Evolutionary conservation across 1,140 invertebrate species (phyloP).

Genomic region (Venustaconcha ellipsiformis): DNA sequence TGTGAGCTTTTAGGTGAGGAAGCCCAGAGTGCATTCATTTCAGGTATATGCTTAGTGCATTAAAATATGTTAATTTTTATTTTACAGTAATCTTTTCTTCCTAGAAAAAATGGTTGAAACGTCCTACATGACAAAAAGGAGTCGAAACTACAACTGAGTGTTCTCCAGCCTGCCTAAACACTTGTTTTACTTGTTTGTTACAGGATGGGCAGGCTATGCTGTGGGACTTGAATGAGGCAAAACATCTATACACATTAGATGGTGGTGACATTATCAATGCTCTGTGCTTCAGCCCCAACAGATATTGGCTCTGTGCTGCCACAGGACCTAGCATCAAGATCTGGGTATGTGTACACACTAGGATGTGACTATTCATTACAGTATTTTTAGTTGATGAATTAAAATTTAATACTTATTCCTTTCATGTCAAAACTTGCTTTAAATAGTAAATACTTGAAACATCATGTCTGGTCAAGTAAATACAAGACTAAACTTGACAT

Average conservation of each 20-base stretch:
- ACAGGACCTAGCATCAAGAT: conserved; percentile 99
- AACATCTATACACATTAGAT: conserved; percentile 98
- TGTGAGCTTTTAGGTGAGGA: no score
- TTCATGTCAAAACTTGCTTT: no score
- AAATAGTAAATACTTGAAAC: no score
- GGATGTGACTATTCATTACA: neutral
- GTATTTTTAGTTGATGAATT: neutral
- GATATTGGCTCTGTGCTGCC: conserved; percentile 99
- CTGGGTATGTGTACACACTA: conserved; percentile 78
- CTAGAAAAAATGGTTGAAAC: no score
- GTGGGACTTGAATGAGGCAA: conserved; percentile 99
- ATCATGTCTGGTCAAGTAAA: no score
- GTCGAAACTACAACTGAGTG: neutral
- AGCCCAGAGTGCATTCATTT: no score
- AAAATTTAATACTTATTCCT: no score
- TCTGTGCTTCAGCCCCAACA: conserved; percentile 98
- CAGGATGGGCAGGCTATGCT: conserved; percentile 96
- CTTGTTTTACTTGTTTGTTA: conserved; percentile 36
- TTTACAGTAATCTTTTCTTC: no score
- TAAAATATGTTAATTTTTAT: no score
- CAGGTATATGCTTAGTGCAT: no score
- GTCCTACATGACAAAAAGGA: no score
- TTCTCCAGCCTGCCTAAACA: neutral
- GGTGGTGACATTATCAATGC: conserved; percentile 99
- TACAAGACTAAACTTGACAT: no score